Conservation (phyloP, 2,797 vertebrate genomes). For the Gambusia yucatana region DNA sequence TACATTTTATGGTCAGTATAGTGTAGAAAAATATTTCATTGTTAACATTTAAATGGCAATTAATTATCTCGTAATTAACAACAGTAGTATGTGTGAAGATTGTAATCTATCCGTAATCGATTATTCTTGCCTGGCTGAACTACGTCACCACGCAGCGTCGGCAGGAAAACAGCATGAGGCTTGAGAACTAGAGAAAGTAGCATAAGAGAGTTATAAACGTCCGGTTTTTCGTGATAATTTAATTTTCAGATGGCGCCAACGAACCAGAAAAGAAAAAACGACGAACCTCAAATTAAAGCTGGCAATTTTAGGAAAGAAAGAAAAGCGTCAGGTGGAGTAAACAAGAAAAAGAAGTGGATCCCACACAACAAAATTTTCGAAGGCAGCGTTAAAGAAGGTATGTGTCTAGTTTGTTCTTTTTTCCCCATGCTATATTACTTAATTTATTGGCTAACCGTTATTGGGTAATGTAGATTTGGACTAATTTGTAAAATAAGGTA, state of each 20-base stretch:
- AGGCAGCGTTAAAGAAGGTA: conserved; percentile 83
- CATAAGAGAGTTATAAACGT: conserved; percentile 39
- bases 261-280: conserved; percentile 51
- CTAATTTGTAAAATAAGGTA: not conserved
- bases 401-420: not conserved
- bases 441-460: too few relatives aligned
- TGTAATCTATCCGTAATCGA: conserved; percentile 7
- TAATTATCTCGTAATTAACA: not conserved
- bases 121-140: not conserved
- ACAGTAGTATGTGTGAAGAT: not conserved
- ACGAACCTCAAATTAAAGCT: conserved; percentile 32
- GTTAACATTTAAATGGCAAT: not conserved
- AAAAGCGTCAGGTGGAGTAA: conserved; percentile 6
- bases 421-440: not conserved
- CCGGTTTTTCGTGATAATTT: not conserved
- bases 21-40: not conserved
- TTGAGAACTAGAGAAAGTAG: not conserved
- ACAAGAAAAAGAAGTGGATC: conserved; percentile 75
- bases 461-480: not conserved
- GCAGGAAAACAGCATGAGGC: not conserved
- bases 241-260: conserved; percentile 58
- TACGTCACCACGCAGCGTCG: conserved; percentile 66
- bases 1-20: not conserved
- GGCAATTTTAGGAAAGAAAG: conserved; percentile 30
- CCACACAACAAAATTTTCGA: conserved; percentile 71